phyloP scores from a whole-genome alignment of 2,797 vertebrate genomes.

The Anguilla anguilla region DNA sequence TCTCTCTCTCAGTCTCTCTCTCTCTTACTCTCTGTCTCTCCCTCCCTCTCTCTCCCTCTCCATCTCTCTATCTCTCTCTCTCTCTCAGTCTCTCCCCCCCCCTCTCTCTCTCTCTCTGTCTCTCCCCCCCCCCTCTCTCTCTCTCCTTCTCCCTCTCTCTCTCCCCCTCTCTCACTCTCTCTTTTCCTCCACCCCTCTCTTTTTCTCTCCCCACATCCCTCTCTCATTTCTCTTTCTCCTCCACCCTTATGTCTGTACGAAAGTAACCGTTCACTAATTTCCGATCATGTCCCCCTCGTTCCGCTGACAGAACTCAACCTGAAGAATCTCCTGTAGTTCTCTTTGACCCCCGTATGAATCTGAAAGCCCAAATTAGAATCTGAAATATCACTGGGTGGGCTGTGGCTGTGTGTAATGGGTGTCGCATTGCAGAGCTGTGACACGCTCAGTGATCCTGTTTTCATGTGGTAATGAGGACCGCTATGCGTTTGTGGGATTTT shows the following conservation, averaged over 20 bases:
- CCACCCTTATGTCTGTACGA: too few species aligned
- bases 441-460: neutral
- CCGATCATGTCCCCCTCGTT: too few species aligned
- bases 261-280: too few species aligned
- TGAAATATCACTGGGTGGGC: neutral
- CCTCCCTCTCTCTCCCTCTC: neutral
- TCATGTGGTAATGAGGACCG: neutral
- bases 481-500: too few species aligned
- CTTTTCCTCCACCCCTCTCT: neutral
- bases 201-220: conserved; percentile 28
- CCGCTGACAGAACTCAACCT: too few species aligned
- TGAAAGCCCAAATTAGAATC: neutral
- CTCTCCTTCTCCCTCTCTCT: conserved; percentile 40
- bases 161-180: conserved; percentile 9
- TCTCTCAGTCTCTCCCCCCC: too few species aligned
- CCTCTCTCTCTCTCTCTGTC: conserved; percentile 34
- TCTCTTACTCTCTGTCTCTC: conserved; percentile 34
- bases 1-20: too few species aligned
- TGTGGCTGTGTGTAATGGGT: neutral
- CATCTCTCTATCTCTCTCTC: too few species aligned
- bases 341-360: too few species aligned
- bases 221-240: conserved; percentile 37
- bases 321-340: too few species aligned
- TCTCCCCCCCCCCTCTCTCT: too few species aligned
- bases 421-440: neutral